phyloP scores from a whole-genome alignment of 2,888 invertebrate species.

The Dinocampus coccinellae region DNA sequence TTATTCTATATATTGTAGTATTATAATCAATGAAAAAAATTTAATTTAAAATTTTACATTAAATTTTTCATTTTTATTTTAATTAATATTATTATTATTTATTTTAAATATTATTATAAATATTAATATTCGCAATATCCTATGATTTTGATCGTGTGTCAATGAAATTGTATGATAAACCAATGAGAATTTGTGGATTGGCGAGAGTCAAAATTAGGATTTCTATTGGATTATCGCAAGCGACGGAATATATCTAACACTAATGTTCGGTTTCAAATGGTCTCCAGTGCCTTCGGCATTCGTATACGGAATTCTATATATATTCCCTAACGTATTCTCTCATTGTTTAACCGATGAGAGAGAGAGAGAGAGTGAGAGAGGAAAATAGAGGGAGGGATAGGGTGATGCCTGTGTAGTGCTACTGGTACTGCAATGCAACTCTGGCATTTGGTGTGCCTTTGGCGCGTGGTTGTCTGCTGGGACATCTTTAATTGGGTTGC shows the following conservation, averaged over 20 bases:
- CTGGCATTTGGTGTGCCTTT: conserved; percentile 38
- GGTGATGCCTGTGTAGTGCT: too few relatives aligned
- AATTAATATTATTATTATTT: too few relatives aligned
- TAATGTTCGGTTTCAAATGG: conserved; percentile 38
- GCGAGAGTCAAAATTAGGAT: conserved; percentile 67
- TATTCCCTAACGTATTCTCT: conserved; percentile 39
- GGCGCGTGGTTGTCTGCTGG: conserved; percentile 56
- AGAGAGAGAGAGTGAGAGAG: conserved; percentile 24
- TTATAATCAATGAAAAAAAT: too few relatives aligned
- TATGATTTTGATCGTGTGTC: conserved; percentile 48
- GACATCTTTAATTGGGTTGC: conserved; percentile 69
- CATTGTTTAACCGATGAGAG: conserved; percentile 34
- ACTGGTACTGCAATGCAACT: not conserved
- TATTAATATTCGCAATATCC: too few relatives aligned
- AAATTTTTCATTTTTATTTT: too few relatives aligned
- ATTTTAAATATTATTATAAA: too few relatives aligned
- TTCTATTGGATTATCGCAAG: conserved; percentile 68
- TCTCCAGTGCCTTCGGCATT: conserved; percentile 56
- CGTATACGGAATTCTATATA: conserved; percentile 32
- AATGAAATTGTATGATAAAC: conserved; percentile 66
- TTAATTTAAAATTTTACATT: too few relatives aligned
- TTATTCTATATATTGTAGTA: too few relatives aligned
- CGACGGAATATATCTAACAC: conserved; percentile 43
- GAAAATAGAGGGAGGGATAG: conserved; percentile 15
- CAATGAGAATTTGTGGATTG: conserved; percentile 66